Conservation (phyloP, 2,113 vertebrate genomes). For the Mus musculus region GRCm39 chr1:74786501-74787000, state of each 20-base stretch:
- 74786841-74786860: background rate
- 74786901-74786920: background rate
- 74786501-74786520: conserved; percentile 11
- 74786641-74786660: conserved; percentile 63
- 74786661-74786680: conserved; percentile 66
- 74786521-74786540: conserved; percentile 22
- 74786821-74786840: background rate
- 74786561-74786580: background rate
- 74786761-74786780: background rate
- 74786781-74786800: background rate
- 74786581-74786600: background rate
- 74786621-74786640: background rate
- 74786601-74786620: conserved; percentile 30
- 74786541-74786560: background rate
- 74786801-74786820: background rate
- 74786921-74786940: background rate
- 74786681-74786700: conserved; percentile 61
- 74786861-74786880: background rate
- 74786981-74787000: background rate
- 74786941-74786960: background rate
- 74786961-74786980: background rate
- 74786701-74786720: conserved; percentile 53
- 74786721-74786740: background rate
- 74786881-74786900: background rate
- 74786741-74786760: conserved; percentile 43